A percentile compares a stretch with the other conserved stretches of the same genome.
phyloP scores from a whole-genome alignment of 1,140 invertebrate genomes.

The Aporrectodea caliginosa region DNA sequence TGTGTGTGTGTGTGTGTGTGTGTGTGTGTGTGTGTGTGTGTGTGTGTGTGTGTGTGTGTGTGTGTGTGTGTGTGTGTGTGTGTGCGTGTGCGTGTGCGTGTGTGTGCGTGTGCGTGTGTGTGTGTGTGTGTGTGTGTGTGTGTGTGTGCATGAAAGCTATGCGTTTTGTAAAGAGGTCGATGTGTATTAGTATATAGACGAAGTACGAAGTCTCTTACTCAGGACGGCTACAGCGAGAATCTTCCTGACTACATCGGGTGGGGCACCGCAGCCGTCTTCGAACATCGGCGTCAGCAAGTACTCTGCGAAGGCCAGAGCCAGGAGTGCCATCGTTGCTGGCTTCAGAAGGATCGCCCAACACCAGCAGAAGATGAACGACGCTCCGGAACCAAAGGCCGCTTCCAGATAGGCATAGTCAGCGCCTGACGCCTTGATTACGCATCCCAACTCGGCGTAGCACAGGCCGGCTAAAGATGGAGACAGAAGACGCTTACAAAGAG shows the following conservation, averaged over 20 bases:
- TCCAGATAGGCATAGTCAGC: conserved; percentile 47
- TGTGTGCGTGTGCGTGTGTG: neutral
- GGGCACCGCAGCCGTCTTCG: neutral
- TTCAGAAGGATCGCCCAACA: conserved; percentile 35
- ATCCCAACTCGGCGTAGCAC: conserved; percentile 49
- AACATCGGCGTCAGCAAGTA: conserved; percentile 20
- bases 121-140: neutral
- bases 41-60: too few relatives aligned
- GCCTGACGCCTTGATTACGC: conserved; percentile 43
- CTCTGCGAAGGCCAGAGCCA: conserved; percentile 47
- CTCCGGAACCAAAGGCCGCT: conserved; percentile 38
- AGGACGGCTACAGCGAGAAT: conserved; percentile 15
- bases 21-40: too few relatives aligned
- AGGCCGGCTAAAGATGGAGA: too few relatives aligned
- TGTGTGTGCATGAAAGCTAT: neutral
- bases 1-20: too few relatives aligned
- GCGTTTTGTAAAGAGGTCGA: neutral
- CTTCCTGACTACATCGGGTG: conserved; percentile 8
- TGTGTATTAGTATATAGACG: neutral
- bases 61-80: too few relatives aligned
- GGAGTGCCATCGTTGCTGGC: conserved; percentile 57
- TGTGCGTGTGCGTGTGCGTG: too few relatives aligned
- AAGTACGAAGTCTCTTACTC: conserved; percentile 13
- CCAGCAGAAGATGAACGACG: conserved; percentile 38
- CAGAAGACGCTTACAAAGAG: too few relatives aligned